Evolutionary conservation across 2,797 vertebrate genomes (phyloP).

Genomic region (Phalloptychus januarius): DNA sequence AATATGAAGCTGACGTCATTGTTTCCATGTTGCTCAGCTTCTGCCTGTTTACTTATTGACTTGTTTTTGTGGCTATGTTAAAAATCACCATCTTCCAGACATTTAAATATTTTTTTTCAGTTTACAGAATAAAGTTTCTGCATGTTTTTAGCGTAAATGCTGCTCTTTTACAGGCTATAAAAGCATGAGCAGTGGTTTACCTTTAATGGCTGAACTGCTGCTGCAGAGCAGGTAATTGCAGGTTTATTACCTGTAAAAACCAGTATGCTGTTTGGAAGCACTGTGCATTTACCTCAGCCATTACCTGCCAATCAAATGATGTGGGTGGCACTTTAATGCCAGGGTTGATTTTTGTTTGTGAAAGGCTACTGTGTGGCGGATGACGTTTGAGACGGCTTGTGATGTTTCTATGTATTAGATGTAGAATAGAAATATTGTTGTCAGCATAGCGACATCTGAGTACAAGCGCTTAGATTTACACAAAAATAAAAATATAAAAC

Average conservation of each 20-base stretch:
- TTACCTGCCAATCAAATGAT: neutral
- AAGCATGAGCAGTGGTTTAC: neutral
- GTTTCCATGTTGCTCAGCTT: neutral
- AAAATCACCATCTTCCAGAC: neutral
- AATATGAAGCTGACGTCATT: neutral
- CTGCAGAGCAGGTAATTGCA: neutral
- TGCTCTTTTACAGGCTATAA: neutral
- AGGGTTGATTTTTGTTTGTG: slow-evolving; percentile 4
- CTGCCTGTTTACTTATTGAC: neutral
- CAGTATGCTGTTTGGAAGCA: neutral
- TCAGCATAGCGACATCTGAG: neutral
- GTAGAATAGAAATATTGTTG: neutral
- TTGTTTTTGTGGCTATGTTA: neutral
- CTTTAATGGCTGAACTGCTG: neutral
- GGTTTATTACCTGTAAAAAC: slow-evolving; percentile 3
- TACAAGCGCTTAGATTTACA: neutral
- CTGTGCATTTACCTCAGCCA: neutral
- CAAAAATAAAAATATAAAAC: neutral
- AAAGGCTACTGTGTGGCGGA: neutral
- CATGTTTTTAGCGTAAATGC: slow-evolving; percentile 1
- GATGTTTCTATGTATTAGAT: neutral
- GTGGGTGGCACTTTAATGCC: neutral
- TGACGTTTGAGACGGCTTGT: neutral
- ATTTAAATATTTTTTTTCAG: neutral
- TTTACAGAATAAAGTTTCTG: neutral